These are phyloP conservation scores for Rhopalosiphum padi DNA, from an alignment of 1,140 invertebrate genomes.

Conservation along the genomic window DNA sequence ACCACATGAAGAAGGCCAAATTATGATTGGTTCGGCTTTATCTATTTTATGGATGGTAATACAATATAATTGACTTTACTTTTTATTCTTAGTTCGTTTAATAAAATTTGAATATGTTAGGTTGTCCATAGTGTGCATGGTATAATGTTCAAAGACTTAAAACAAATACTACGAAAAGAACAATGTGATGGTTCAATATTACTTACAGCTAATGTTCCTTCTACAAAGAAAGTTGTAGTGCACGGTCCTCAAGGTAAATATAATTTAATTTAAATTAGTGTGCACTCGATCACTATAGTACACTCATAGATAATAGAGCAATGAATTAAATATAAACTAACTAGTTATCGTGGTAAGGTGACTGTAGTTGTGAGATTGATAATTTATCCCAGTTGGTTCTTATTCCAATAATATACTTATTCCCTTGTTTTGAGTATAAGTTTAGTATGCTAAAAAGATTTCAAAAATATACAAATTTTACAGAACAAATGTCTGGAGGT, in stretches of 20 bases:
- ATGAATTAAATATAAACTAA: background rate
- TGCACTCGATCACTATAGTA: background rate
- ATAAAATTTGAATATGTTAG: slow-evolving; percentile 65
- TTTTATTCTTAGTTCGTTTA: background rate
- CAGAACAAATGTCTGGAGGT: slow-evolving; percentile 85
- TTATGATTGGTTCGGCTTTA: slow-evolving; percentile 90
- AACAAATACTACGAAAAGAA: slow-evolving; percentile 97
- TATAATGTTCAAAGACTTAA: slow-evolving; percentile 99
- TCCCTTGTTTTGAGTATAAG: background rate
- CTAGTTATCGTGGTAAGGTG: background rate
- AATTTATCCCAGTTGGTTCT: background rate
- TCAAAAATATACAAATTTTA: slow-evolving; percentile 59
- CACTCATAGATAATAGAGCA: background rate
- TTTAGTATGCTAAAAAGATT: background rate
- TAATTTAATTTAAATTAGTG: background rate
- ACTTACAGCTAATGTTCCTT: slow-evolving; percentile 97
- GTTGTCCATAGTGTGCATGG: slow-evolving; percentile 96
- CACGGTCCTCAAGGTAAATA: slow-evolving; percentile 81
- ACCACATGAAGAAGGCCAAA: slow-evolving; percentile 92
- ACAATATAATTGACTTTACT: background rate
- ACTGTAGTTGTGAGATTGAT: background rate
- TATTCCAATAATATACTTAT: background rate
- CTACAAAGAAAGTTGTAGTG: slow-evolving; percentile 98
- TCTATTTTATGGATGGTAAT: slow-evolving; percentile 94
- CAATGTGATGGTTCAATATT: slow-evolving; percentile 98